Conservation (phyloP, 1,140 invertebrate species). For the Dendroctonus valens region DNA sequence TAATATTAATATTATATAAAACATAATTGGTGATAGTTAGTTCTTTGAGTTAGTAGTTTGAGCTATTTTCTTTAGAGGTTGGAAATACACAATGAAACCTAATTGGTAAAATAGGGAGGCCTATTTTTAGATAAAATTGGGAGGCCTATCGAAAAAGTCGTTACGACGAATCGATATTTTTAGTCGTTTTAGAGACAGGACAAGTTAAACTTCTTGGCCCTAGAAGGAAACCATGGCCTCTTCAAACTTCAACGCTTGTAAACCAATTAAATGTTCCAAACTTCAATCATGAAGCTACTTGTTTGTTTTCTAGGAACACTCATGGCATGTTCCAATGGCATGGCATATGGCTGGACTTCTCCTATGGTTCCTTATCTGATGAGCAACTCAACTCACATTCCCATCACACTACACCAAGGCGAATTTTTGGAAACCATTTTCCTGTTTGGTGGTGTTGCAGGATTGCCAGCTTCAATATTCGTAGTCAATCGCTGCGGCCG, state of each 20-base stretch:
- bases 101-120: too few species aligned
- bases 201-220: not conserved
- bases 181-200: not conserved
- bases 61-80: too few species aligned
- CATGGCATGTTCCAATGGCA: slow-evolving; percentile 44
- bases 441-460: slow-evolving; percentile 61
- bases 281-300: too few species aligned
- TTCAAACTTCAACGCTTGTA: slow-evolving; percentile 6
- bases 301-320: slow-evolving; percentile 25
- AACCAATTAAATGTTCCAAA: too few species aligned
- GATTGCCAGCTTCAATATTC: slow-evolving; percentile 56
- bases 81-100: too few species aligned
- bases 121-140: too few species aligned
- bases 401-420: slow-evolving; percentile 43
- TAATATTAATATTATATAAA: too few species aligned
- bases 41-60: too few species aligned
- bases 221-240: not conserved
- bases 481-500: slow-evolving; percentile 64
- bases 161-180: not conserved
- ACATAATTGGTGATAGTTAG: too few species aligned
- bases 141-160: not conserved
- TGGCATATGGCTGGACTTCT: slow-evolving; percentile 60
- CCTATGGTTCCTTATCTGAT: slow-evolving; percentile 58
- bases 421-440: slow-evolving; percentile 63
- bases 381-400: slow-evolving; percentile 42